Conservation (phyloP, 30 jellyfish, hydroid and myxozoan species). For the Aurelia aurita region DNA sequence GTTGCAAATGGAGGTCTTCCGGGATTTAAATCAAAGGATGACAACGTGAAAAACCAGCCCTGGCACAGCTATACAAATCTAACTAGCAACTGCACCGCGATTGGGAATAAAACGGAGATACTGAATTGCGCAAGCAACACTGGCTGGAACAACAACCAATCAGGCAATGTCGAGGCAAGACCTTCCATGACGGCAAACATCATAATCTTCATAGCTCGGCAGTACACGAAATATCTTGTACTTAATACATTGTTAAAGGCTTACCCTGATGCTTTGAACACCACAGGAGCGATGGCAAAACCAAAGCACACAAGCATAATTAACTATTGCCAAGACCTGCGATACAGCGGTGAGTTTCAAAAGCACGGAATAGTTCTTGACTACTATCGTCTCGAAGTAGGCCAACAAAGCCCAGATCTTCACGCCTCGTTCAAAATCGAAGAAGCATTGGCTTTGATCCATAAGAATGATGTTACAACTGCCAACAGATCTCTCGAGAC, state of each 20-base stretch:
- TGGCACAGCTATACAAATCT: too few species aligned
- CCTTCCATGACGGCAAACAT: too few species aligned
- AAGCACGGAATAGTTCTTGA: neutral
- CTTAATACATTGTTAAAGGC: neutral
- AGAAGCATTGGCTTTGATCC: slow-evolving; percentile 5
- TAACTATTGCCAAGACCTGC: neutral
- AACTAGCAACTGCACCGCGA: too few species aligned
- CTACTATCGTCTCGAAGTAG: neutral
- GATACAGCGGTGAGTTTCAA: slow-evolving; percentile 12
- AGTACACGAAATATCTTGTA: neutral
- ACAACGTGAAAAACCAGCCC: too few species aligned
- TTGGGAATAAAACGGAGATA: too few species aligned
- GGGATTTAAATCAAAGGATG: too few species aligned
- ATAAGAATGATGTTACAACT: neutral
- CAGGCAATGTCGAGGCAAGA: too few species aligned
- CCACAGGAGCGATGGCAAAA: slow-evolving; percentile 8
- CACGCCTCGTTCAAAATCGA: neutral
- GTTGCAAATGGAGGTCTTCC: too few species aligned
- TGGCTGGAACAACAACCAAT: too few species aligned
- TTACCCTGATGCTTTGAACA: neutral
- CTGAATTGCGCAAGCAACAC: too few species aligned
- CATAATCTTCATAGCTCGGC: neutral
- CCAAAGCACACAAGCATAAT: neutral
- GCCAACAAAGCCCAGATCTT: neutral
- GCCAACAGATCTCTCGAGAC: neutral